Conservation (phyloP, 2,113 vertebrate genomes). For the Ptychochromis oligacanthus region DNA sequence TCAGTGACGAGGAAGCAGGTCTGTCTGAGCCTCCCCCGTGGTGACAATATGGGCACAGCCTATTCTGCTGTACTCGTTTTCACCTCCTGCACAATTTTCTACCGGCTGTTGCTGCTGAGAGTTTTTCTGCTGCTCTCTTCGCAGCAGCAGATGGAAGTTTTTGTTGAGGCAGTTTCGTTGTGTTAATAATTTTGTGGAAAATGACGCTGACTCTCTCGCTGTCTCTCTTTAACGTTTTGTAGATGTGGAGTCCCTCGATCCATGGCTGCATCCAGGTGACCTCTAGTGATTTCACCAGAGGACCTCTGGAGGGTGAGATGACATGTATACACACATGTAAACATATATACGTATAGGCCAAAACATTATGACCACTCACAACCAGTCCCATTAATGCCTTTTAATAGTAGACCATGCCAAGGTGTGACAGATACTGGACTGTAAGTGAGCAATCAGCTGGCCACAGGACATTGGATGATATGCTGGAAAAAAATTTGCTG, state of each 20-base stretch:
- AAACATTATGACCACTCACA: neutral
- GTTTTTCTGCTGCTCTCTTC: neutral
- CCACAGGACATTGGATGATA: too few species aligned
- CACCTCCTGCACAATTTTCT: slow-evolving; percentile 1
- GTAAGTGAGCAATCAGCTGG: too few species aligned
- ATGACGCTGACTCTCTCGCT: neutral
- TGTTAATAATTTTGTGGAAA: neutral
- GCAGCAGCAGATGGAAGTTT: neutral
- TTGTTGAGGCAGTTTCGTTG: neutral
- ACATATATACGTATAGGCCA: neutral
- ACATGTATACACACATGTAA: too few species aligned
- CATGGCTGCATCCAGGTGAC: slow-evolving; percentile 61
- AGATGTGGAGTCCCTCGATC: slow-evolving; percentile 22
- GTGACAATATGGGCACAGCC: neutral
- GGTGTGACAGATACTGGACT: too few species aligned
- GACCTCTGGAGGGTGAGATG: slow-evolving; percentile 46
- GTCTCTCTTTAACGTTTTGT: neutral
- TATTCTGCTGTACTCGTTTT: neutral
- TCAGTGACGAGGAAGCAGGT: neutral
- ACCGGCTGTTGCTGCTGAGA: neutral
- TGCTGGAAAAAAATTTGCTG: too few species aligned
- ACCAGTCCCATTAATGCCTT: neutral
- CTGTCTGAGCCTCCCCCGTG: neutral
- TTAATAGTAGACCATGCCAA: too few species aligned
- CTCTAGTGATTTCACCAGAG: slow-evolving; percentile 28